Evolutionary conservation across 1,140 invertebrate species (phyloP).

Genomic region (Brachionus rotundiformis): DNA sequence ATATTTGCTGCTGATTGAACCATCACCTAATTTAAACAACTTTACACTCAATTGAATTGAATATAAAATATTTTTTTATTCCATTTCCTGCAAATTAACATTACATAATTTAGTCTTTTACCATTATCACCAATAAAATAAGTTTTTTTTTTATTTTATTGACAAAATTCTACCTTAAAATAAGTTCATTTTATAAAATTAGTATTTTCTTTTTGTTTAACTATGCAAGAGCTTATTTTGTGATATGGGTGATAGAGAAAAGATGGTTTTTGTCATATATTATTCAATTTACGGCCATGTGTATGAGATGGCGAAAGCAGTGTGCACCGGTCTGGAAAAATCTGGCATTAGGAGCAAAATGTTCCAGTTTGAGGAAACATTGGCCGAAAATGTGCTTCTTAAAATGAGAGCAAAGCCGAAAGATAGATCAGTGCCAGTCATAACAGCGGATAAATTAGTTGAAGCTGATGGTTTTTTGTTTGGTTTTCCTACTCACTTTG

Average conservation of each 20-base stretch:
- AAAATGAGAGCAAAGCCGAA: conserved; percentile 31
- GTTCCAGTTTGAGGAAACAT: conserved; percentile 45
- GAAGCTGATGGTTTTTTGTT: conserved; percentile 51
- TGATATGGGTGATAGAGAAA: not conserved
- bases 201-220: not conserved
- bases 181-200: not conserved
- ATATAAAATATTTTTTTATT: too few relatives aligned
- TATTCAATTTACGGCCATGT: conserved; percentile 51
- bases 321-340: conserved; percentile 30
- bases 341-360: conserved; percentile 2
- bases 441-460: conserved; percentile 27
- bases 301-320: not conserved
- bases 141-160: not conserved
- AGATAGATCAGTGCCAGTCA: conserved; percentile 11
- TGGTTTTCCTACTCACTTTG: conserved; percentile 48
- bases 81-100: too few relatives aligned
- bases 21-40: too few relatives aligned
- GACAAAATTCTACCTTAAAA: not conserved
- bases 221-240: not conserved
- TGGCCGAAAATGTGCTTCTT: not conserved
- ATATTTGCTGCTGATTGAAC: too few relatives aligned
- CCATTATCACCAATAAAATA: not conserved
- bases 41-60: too few relatives aligned
- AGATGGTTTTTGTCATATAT: conserved; percentile 48
- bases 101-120: not conserved